Evolutionary conservation across 2,113 vertebrate species (phyloP).

Genomic region (Desmodus rotundus): DNA sequence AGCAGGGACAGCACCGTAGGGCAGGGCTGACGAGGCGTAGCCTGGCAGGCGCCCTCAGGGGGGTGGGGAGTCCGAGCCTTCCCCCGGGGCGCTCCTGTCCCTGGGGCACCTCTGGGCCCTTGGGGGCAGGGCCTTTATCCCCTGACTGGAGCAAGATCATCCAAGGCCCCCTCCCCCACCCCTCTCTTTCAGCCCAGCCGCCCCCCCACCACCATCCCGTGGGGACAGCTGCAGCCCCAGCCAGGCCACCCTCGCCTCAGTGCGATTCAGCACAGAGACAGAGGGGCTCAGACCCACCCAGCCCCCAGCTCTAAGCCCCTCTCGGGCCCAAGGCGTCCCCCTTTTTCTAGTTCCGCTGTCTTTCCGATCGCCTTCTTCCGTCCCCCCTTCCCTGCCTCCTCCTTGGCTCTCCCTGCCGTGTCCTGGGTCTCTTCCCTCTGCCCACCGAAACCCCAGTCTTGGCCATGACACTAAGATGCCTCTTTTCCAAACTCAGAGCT

Average conservation of each 20-base stretch:
- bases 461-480: not conserved
- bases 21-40: not conserved
- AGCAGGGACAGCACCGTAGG: not conserved
- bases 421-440: not conserved
- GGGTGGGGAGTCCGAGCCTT: not conserved
- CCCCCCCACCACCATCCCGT: rapidly evolving
- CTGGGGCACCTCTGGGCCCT: not conserved
- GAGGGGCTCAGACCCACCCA: no score
- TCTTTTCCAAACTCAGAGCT: not conserved
- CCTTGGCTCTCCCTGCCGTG: not conserved
- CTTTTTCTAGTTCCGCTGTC: not conserved
- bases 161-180: not conserved
- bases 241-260: not conserved
- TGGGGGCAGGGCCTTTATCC: not conserved
- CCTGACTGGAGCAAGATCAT: not conserved
- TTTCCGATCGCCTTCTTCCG: rapidly evolving
- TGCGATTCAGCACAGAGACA: not conserved
- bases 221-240: not conserved
- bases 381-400: rapidly evolving
- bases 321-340: not conserved
- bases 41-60: not conserved
- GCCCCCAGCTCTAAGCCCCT: not conserved
- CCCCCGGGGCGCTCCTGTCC: no score
- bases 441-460: not conserved
- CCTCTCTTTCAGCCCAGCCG: not conserved